Evolutionary conservation across 2,888 invertebrate genomes (phyloP), one percentile per base, ranked within the genome.

Genomic region (Erebia ligea): DNA sequence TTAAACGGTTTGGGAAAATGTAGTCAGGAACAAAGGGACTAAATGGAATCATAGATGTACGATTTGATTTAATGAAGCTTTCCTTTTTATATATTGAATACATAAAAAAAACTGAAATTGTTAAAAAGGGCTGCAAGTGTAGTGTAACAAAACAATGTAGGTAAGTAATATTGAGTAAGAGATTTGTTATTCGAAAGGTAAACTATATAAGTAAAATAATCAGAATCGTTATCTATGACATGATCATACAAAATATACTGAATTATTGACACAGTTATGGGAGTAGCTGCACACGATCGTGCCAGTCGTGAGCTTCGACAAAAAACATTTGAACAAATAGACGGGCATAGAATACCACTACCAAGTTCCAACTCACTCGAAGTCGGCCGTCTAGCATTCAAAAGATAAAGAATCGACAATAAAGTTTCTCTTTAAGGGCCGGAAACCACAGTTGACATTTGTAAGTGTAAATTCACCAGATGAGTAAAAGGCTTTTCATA

Each of bases 361-460:
- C 57, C 64, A 67, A 63, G 63, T 52, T 63, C 59, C 64, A 67
- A 54, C 40, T 64, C 40, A 56, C 65, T 61, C 62, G 54, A 69
- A 73, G 67, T 72, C 70, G 64, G 66, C 59, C 68, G 68, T 67
- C 70, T 65, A 69, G 62, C 70, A 72, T 75, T 73, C 58, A 70
- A 74, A 75, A 68, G 71, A 70, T 71, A 72, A 63, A 58, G 54
- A 68, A 72, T 67, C 34, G 56, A 68, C 19, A 65, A 71, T 73
- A 72, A 71, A 78, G 74, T 81, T 80, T 81, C 80, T 76, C 79
- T 81, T 66, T 68, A 73, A 67, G 66, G 66, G 45, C 66, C 66
- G 64, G 65, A 69, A 69, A 69, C 69, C 68, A 66, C 73, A 77
- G 66, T 61, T 48, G 45, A 62, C 62, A 48, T 59, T 58, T 34